Percentiles rank a stretch among this genome's conserved stretches.
phyloP scores from a whole-genome alignment of 35 echinoderm and acorn worm genomes.

The Heliocidaris erythrogramma region DNA sequence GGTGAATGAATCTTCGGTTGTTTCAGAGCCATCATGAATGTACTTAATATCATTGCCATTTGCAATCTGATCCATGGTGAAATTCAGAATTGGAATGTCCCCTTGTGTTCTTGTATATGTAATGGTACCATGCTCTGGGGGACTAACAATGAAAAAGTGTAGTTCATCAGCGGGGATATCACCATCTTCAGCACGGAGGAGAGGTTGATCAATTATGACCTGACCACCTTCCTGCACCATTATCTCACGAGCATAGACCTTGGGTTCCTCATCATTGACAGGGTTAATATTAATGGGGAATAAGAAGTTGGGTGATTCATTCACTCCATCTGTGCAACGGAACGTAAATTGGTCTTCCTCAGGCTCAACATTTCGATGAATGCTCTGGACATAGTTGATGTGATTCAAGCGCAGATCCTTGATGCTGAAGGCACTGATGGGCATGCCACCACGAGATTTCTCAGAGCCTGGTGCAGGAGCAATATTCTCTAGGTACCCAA shows the following conservation, averaged over 20 bases:
- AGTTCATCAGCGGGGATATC: constrained; percentile 84
- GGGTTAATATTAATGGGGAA: constrained; percentile 83
- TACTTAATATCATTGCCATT: constrained; percentile 68
- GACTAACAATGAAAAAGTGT: constrained; percentile 82
- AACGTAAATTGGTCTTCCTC: constrained; percentile 82
- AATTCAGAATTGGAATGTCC: constrained; percentile 76
- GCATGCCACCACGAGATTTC: constrained; percentile 89
- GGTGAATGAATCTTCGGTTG: constrained; percentile 79
- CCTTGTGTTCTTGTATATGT: constrained; percentile 42
- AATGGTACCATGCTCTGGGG: constrained; percentile 74
- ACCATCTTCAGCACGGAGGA: constrained; percentile 75
- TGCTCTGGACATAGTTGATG: constrained; percentile 99
- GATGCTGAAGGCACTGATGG: constrained; percentile 88
- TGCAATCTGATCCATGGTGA: constrained; percentile 85
- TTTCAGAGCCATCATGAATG: constrained; percentile 92
- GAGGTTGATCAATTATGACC: constrained; percentile 61
- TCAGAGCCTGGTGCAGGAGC: constrained; percentile 96
- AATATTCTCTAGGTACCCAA: constrained; percentile 96
- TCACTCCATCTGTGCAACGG: constrained; percentile 88
- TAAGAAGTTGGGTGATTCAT: constrained; percentile 70
- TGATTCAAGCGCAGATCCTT: constrained; percentile 88
- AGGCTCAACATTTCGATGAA: constrained; percentile 75
- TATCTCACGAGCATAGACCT: constrained; percentile 66
- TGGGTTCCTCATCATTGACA: constrained; percentile 87
- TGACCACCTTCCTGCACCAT: constrained; percentile 80